A percentile compares a stretch with the other conserved stretches of the same genome.
These are phyloP conservation scores for Malurus alboscapulatus DNA, from an alignment of 2,113 vertebrate genomes.

Conservation along the genomic window DNA sequence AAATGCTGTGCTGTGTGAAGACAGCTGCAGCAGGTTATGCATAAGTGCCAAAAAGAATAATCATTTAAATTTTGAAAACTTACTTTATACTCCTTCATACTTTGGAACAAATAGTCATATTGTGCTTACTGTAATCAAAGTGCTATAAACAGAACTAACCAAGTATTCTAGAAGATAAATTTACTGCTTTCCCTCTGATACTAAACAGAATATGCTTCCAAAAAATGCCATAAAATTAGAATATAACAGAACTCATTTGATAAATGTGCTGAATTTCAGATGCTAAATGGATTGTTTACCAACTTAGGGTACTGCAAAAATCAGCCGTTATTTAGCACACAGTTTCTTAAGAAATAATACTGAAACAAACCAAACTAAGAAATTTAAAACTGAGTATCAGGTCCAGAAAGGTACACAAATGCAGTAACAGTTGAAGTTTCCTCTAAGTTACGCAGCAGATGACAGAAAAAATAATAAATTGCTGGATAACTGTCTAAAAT, in stretches of 20 bases:
- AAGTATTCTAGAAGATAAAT: background rate
- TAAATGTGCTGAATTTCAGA: background rate
- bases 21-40: background rate
- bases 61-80: background rate
- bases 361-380: background rate
- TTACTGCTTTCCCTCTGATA: background rate
- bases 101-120: background rate
- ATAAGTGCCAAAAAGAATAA: background rate
- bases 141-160: background rate
- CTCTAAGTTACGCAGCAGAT: background rate
- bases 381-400: background rate
- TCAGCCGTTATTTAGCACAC: background rate
- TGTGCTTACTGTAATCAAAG: background rate
- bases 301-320: background rate
- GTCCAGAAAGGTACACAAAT: background rate
- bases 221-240: background rate
- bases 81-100: background rate
- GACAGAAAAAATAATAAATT: background rate
- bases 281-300: background rate
- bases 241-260: background rate
- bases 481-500: background rate
- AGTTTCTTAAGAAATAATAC: background rate
- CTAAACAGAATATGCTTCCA: background rate
- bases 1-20: background rate
- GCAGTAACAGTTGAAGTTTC: fast-evolving